Evolutionary conservation across 2,113 vertebrate genomes (phyloP).

Genomic region (Anas platyrhynchos): DNA sequence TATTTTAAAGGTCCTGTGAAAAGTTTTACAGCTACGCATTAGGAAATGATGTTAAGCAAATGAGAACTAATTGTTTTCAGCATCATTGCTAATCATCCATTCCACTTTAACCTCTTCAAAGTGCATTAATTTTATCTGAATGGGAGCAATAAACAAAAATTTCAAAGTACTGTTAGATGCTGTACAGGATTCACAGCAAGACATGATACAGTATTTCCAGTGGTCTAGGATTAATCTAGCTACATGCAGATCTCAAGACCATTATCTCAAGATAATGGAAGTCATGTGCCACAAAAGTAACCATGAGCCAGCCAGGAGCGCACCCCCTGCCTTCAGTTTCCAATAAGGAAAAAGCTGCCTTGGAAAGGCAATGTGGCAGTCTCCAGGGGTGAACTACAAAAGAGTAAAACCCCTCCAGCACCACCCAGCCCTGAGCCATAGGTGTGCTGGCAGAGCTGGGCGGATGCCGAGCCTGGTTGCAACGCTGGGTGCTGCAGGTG

Average conservation of each 20-base stretch:
- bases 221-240: background rate
- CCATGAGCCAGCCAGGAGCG: background rate
- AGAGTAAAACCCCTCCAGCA: background rate
- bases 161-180: background rate
- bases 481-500: background rate
- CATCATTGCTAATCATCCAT: constrained; percentile 56
- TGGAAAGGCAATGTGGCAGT: background rate
- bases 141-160: constrained; percentile 63
- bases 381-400: background rate
- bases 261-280: background rate
- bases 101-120: constrained; percentile 45
- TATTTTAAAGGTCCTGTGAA: constrained; percentile 75
- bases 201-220: background rate
- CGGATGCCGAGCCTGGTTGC: background rate
- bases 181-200: background rate
- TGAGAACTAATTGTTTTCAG: constrained; percentile 75
- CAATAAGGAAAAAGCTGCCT: background rate
- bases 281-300: background rate
- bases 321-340: background rate
- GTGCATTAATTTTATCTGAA: constrained; percentile 61
- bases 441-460: background rate
- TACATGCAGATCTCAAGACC: background rate
- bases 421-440: background rate
- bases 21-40: constrained; percentile 71
- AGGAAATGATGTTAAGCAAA: constrained; percentile 73